phyloP scores from a whole-genome alignment of 1,140 invertebrate species.

The Neodiprion pinetum region DNA sequence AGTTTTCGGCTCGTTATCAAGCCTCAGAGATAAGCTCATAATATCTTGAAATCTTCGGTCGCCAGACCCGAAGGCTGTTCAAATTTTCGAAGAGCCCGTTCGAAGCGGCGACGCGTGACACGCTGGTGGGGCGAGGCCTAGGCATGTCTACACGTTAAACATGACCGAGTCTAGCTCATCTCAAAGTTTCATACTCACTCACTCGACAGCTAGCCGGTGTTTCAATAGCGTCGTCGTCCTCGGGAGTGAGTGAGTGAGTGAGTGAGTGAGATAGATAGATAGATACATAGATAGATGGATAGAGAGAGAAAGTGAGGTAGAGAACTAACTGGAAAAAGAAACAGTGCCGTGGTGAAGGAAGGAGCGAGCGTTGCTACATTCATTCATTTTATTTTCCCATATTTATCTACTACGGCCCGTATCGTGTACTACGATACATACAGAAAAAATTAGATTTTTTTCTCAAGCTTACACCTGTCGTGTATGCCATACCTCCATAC shows the following conservation, averaged over 20 bases:
- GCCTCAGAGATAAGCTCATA: background rate
- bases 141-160: background rate
- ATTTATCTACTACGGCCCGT: too few relatives aligned
- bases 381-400: too few relatives aligned
- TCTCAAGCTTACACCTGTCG: too few relatives aligned
- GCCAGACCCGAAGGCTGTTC: background rate
- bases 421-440: too few relatives aligned
- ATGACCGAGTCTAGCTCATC: background rate
- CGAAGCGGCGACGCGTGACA: background rate
- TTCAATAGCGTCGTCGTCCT: background rate
- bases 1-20: slow-evolving; percentile 2
- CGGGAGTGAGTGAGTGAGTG: background rate
- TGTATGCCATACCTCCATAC: too few relatives aligned
- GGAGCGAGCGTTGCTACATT: too few relatives aligned
- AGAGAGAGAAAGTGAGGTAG: background rate
- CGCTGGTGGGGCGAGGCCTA: background rate
- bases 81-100: background rate
- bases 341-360: too few relatives aligned
- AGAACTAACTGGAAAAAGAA: too few relatives aligned
- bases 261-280: background rate
- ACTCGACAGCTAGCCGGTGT: background rate
- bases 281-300: background rate
- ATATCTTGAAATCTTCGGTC: background rate
- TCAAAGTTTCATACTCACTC: slow-evolving; percentile 3
- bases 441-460: too few relatives aligned